A percentile compares a stretch with the other conserved stretches of the same genome.
Conservation (phyloP, 2,888 invertebrate genomes). For the Lamellibrachia columna region DNA sequence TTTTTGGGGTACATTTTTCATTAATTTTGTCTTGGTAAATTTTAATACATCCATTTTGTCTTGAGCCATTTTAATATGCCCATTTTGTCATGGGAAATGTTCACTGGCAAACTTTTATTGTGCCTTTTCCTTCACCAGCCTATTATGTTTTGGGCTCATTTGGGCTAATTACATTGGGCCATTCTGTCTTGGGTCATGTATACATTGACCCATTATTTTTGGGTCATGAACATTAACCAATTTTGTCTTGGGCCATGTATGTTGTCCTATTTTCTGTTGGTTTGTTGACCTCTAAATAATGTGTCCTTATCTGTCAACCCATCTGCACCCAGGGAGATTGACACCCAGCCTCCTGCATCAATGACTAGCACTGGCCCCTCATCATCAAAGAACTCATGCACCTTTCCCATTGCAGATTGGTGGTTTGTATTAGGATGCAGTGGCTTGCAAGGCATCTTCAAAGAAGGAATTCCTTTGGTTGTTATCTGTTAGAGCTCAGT, state of each 20-base stretch:
- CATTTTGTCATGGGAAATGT: too few relatives aligned
- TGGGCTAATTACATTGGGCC: neutral
- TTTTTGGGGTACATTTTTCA: neutral
- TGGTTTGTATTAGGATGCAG: neutral
- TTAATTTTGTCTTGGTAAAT: neutral
- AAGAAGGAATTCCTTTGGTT: constrained; percentile 6
- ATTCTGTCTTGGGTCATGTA: neutral
- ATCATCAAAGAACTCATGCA: neutral
- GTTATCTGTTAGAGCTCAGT: neutral
- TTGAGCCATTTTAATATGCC: too few relatives aligned
- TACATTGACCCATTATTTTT: neutral
- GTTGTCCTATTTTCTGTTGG: neutral
- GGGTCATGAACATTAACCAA: too few relatives aligned
- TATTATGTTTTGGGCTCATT: neutral
- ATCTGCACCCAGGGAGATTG: neutral
- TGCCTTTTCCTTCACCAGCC: neutral
- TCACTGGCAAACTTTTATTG: too few relatives aligned
- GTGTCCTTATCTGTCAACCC: neutral
- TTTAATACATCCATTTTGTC: neutral
- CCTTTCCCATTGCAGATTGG: neutral
- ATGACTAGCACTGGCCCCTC: neutral
- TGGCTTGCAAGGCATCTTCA: neutral
- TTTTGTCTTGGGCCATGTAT: neutral
- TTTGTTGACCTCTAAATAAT: neutral
- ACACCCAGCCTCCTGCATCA: neutral